Evolutionary conservation across 2,888 invertebrate species (phyloP).

Genomic region (Aphidius colemani): DNA sequence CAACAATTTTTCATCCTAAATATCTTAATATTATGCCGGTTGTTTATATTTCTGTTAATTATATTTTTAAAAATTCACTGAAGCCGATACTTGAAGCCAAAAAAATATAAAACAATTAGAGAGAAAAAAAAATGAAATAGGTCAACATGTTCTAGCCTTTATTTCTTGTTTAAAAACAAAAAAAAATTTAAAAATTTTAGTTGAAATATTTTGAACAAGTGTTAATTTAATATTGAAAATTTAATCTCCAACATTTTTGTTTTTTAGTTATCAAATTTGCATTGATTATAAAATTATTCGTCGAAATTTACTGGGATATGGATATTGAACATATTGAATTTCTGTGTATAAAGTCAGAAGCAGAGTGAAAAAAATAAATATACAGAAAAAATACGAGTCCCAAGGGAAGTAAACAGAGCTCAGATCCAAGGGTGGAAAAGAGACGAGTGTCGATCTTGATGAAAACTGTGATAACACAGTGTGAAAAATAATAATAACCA

Average conservation of each 20-base stretch:
- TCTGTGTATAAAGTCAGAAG: not conserved
- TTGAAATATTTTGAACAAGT: not conserved
- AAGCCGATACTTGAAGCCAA: too few species aligned
- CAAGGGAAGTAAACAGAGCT: conserved; percentile 17
- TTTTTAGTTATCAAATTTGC: too few species aligned
- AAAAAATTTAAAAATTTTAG: too few species aligned
- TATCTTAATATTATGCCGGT: too few species aligned
- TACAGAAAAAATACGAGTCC: conserved; percentile 17
- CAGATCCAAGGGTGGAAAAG: conserved; percentile 31
- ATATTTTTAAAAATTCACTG: too few species aligned
- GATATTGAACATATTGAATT: conserved; percentile 3
- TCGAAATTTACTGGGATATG: not conserved
- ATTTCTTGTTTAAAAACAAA: too few species aligned
- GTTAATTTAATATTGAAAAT: not conserved
- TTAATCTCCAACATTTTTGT: not conserved
- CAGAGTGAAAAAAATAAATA: conserved; percentile 2
- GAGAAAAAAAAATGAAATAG: not conserved
- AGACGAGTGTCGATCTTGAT: conserved; percentile 34
- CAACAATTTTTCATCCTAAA: too few species aligned
- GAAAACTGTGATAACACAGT: conserved; percentile 2
- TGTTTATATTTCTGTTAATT: too few species aligned
- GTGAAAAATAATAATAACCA: conserved; percentile 22
- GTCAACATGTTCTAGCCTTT: too few species aligned
- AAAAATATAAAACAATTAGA: not conserved
- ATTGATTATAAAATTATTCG: too few species aligned